Base-by-base conservation (phyloP, 1,140 invertebrate genomes). In the Drosophila murphyi region DNA sequence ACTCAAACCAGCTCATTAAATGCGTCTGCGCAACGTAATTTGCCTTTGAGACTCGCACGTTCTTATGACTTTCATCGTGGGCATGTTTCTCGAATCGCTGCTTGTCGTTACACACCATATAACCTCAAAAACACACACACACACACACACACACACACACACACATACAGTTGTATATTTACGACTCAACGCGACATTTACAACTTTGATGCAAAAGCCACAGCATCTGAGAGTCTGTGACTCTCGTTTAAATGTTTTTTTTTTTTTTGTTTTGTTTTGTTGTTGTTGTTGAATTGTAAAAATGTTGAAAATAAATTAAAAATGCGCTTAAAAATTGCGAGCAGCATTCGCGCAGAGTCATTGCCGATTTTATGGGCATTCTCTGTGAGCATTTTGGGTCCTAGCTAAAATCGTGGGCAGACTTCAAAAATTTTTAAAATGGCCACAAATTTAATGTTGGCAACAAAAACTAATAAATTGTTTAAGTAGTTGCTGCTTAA, bases 231-330 rank as follows among this genome's bases (percentile, higher is more conserved):
- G 61, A 69, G 56, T 61, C 51, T 3, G 41, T 47, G 52, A 60
- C 48, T 62, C 67, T 45, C 41, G 51, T 39, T 43, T 50, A 65
- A 79, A 76, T 69, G 69, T 79, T 56, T 75, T 80, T 88, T 63
- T 39, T 12, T 12, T 12, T 41, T 41, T 41, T 41, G 8, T 7
- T 41, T 7, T 41, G 39, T 10, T 41, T 20, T 20, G 20, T 20
- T 20, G 20, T 2, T 20, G 20, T 20, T 20, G 20, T 41, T 55
- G 67, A 80, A 88, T 88, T 88, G 83, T 88, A 80, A 89, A 80
- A 88, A 83, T 89, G 85, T 89, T 80, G 80, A 77, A 89, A 89
- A 88, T 89, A 88, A 88, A 88, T 88, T 88, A 88, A 88, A 80
- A 89, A 88, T 87, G 79, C 71, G 79, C 76, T 87, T 77, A 82